Evolutionary conservation across 2,113 vertebrate species (phyloP).

Genomic region (Ctenomys sociabilis): DNA sequence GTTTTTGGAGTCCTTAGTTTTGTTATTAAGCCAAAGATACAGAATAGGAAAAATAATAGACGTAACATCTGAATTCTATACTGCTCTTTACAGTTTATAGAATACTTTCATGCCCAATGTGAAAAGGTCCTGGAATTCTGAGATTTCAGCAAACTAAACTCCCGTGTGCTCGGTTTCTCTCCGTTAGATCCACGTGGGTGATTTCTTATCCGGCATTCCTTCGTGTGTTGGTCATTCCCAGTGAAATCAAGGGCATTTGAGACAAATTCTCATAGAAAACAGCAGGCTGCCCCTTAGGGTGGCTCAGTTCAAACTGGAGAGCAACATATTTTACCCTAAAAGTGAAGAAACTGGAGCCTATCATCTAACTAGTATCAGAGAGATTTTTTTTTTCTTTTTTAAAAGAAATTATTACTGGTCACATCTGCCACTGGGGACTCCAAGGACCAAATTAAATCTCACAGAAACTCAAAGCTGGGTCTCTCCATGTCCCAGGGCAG

Average conservation of each 20-base stretch:
- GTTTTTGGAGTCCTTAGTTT: neutral
- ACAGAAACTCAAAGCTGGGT: neutral
- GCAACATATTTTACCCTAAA: neutral
- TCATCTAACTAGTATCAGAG: neutral
- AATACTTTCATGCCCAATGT: neutral
- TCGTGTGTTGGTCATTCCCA: constrained; percentile 4
- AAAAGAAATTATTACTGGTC: neutral
- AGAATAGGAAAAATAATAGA: constrained; percentile 36
- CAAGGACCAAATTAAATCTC: neutral
- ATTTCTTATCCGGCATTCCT: constrained; percentile 12
- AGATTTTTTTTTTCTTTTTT: neutral
- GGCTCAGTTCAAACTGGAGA: constrained; percentile 34
- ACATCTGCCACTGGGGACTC: neutral
- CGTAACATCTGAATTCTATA: neutral
- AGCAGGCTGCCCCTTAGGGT: neutral
- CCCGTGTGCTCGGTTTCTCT: neutral
- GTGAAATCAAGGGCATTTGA: constrained; percentile 13
- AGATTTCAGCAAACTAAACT: neutral
- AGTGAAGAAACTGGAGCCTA: neutral
- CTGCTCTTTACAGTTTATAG: constrained; percentile 45
- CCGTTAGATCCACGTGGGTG: neutral
- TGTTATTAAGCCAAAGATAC: neutral
- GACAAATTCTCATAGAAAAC: neutral
- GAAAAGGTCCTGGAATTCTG: neutral
- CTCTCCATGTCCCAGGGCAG: neutral